A percentile compares a stretch with the other conserved stretches of the same genome.
Conservation (phyloP, 2,888 invertebrate species). For the Hypercompe scribonia region DNA sequence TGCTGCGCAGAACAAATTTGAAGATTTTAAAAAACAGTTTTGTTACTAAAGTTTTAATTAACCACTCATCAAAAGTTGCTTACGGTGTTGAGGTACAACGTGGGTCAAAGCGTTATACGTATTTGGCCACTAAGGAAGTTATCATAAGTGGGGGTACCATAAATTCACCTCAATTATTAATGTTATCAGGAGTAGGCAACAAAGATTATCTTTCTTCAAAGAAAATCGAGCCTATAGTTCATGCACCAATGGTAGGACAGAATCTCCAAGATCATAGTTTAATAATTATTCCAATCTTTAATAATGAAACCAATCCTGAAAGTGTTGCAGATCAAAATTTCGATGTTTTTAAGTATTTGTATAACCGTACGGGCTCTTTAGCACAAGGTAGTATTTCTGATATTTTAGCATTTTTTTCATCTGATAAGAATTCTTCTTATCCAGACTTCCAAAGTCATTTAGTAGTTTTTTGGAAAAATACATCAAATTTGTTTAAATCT, state of each 20-base stretch:
- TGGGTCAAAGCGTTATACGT: constrained; percentile 16
- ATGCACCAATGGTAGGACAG: constrained; percentile 79
- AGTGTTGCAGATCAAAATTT: constrained; percentile 56
- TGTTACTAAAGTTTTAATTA: constrained; percentile 31
- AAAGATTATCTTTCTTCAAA: constrained; percentile 65
- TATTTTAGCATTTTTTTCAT: constrained; percentile 67
- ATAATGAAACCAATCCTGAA: constrained; percentile 59
- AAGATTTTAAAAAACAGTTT: constrained; percentile 56
- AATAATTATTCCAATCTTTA: constrained; percentile 69
- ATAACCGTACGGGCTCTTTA: constrained; percentile 81
- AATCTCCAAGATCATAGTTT: constrained; percentile 84
- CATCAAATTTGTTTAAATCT: neutral
- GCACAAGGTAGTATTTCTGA: constrained; percentile 85
- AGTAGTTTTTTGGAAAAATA: constrained; percentile 62
- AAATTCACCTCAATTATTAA: constrained; percentile 80
- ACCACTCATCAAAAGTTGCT: constrained; percentile 6
- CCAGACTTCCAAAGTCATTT: constrained; percentile 68
- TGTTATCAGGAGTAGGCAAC: constrained; percentile 84
- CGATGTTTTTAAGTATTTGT: constrained; percentile 78
- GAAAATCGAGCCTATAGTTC: constrained; percentile 67
- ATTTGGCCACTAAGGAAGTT: constrained; percentile 71
- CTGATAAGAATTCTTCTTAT: constrained; percentile 56
- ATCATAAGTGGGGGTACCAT: constrained; percentile 80
- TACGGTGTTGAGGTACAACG: constrained; percentile 25
- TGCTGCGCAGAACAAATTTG: constrained; percentile 59